Evolutionary conservation across 2,797 vertebrate genomes (phyloP).

Genomic region (Myiothlypis chrysogaster): DNA sequence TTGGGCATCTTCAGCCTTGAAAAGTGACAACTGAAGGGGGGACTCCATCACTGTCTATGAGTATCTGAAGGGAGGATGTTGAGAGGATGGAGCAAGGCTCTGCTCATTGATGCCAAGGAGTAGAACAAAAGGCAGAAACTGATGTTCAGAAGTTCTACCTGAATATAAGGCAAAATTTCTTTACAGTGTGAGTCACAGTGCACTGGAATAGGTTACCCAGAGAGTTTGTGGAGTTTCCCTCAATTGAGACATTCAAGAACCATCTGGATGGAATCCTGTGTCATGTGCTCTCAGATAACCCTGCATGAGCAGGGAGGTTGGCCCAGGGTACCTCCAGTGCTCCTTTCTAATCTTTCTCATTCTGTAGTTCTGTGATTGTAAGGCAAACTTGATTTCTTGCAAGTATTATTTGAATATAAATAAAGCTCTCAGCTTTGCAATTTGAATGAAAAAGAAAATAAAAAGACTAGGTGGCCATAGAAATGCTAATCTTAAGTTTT

Average conservation of each 20-base stretch:
- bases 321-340: background rate
- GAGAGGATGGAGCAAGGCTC: background rate
- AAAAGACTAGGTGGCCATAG: background rate
- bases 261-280: background rate
- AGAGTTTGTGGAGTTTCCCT: background rate
- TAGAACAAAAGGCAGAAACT: background rate
- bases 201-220: background rate
- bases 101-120: background rate
- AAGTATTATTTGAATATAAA: background rate
- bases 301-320: background rate
- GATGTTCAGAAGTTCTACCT: background rate
- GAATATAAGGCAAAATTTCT: background rate
- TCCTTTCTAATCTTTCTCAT: background rate
- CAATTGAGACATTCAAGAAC: background rate
- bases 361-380: background rate
- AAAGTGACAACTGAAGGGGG: background rate
- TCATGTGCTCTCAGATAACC: background rate
- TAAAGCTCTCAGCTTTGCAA: background rate
- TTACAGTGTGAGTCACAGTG: background rate
- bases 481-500: slow-evolving; percentile 17
- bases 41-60: background rate
- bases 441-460: background rate
- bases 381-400: background rate
- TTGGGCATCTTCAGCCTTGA: background rate
- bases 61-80: background rate